These are phyloP conservation scores for Diadophis punctatus DNA, from an alignment of 2,113 vertebrate genomes.

Conservation along the genomic window DNA sequence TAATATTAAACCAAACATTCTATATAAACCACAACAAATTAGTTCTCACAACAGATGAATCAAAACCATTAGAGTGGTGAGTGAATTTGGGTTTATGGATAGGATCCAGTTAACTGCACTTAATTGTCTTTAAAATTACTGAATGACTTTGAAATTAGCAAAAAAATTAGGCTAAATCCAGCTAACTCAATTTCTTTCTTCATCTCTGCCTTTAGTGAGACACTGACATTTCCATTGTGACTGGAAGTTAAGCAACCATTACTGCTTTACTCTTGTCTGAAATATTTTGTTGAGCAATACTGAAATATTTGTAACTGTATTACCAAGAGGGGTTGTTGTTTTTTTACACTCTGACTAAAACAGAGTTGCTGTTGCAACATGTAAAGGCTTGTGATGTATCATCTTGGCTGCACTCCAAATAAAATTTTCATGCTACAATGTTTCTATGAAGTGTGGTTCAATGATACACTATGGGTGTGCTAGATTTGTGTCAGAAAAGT, in stretches of 20 bases:
- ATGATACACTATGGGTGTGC: neutral
- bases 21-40: neutral
- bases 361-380: neutral
- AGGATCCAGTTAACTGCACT: neutral
- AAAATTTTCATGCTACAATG: neutral
- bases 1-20: neutral
- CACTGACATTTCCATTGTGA: neutral
- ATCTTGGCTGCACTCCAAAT: neutral
- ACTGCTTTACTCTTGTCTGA: neutral
- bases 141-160: neutral
- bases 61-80: neutral
- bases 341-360: neutral
- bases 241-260: neutral
- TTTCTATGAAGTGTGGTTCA: neutral
- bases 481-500: neutral
- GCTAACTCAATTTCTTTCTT: neutral
- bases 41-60: neutral
- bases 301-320: neutral
- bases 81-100: neutral
- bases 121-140: neutral
- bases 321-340: neutral
- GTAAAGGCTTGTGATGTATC: neutral
- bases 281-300: neutral
- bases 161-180: neutral
- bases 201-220: neutral